A percentile compares a stretch with the other conserved stretches of the same genome.
phyloP scores from a whole-genome alignment of 2,797 vertebrate genomes.

The Podargus strigoides region DNA sequence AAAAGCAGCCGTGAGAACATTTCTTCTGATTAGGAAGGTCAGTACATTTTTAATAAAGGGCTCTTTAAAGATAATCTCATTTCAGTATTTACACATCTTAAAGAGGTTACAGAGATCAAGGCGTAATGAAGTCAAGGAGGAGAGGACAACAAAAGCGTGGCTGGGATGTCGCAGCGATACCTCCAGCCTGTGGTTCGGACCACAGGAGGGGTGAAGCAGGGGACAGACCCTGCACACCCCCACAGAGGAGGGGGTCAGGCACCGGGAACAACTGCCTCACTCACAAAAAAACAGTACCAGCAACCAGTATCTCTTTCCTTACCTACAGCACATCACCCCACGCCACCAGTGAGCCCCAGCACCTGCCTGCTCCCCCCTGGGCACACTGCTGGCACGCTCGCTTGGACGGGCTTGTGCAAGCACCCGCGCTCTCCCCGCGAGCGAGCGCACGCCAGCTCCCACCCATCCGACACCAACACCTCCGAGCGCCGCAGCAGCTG shows the following conservation, averaged over 20 bases:
- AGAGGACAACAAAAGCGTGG: not conserved
- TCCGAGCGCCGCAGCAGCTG: not conserved
- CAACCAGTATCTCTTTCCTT: not conserved
- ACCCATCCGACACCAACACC: not conserved
- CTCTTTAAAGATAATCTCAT: conserved; percentile 30
- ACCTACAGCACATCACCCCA: accelerated
- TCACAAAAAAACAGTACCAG: accelerated
- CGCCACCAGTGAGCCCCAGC: not conserved
- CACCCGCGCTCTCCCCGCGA: not conserved
- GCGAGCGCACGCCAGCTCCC: accelerated
- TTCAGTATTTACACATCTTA: conserved; percentile 9
- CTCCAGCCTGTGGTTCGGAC: not conserved
- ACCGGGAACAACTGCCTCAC: not conserved
- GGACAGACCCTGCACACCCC: not conserved
- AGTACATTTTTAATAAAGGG: conserved; percentile 40
- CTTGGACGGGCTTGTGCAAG: not conserved
- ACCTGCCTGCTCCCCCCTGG: not conserved
- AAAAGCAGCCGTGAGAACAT: not conserved
- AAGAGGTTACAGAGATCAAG: conserved; percentile 16
- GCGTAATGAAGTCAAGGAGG: not conserved
- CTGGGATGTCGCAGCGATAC: not conserved
- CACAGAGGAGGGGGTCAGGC: not conserved
- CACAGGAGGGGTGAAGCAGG: not conserved
- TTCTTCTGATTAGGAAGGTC: conserved; percentile 15
- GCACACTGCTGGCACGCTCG: not conserved